Conservation (phyloP, 2,888 invertebrate species). For the Polydrusus cervinus region DNA sequence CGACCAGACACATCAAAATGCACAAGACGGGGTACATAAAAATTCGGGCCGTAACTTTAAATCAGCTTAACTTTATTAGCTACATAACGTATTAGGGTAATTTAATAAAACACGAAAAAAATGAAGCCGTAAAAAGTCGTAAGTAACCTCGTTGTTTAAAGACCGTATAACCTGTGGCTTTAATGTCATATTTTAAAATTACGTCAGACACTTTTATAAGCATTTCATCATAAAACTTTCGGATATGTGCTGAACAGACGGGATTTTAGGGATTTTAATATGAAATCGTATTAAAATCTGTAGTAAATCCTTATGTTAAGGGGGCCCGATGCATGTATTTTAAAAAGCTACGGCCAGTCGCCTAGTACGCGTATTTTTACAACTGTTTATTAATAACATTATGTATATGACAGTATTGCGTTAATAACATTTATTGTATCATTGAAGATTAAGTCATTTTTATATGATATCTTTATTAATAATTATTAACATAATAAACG, state of each 20-base stretch:
- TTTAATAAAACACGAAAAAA: slow-evolving; percentile 42
- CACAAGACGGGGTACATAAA: slow-evolving; percentile 25
- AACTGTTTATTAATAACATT: too few relatives aligned
- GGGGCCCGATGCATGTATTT: slow-evolving; percentile 18
- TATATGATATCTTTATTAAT: too few relatives aligned
- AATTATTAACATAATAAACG: too few relatives aligned
- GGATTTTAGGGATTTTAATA: slow-evolving; percentile 49
- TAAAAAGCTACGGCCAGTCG: slow-evolving; percentile 12
- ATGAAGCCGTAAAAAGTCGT: slow-evolving; percentile 31
- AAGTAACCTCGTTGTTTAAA: slow-evolving; percentile 39
- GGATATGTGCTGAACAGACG: slow-evolving; percentile 46
- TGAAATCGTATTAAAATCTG: slow-evolving; percentile 49
- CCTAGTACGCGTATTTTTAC: background rate
- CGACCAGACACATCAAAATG: slow-evolving; percentile 29
- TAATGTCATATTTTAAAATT: slow-evolving; percentile 49
- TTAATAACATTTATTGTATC: too few relatives aligned
- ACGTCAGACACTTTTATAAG: slow-evolving; percentile 51
- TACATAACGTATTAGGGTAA: slow-evolving; percentile 36
- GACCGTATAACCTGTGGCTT: slow-evolving; percentile 47
- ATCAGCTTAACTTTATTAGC: slow-evolving; percentile 48
- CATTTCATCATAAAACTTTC: slow-evolving; percentile 51
- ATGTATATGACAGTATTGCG: too few relatives aligned
- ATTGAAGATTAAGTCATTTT: too few relatives aligned
- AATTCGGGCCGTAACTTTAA: slow-evolving; percentile 34
- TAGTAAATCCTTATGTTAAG: slow-evolving; percentile 47